Conservation (phyloP, 2,797 vertebrate species). For the Antennarius maculatus region DNA sequence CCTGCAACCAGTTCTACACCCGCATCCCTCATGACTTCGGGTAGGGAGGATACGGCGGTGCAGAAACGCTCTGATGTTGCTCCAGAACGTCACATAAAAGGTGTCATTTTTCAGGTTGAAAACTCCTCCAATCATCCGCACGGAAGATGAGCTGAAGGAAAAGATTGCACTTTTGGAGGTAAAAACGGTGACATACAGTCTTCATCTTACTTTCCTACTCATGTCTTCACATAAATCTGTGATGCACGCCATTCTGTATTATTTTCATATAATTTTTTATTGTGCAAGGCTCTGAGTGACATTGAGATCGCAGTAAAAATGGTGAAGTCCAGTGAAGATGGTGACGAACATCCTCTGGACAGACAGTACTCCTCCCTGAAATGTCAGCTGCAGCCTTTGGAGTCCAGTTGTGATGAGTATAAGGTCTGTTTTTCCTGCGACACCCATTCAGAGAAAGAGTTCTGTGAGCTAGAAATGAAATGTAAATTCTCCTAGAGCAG, state of each 20-base stretch:
- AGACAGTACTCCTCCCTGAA: conserved; percentile 83
- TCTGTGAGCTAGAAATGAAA: no score
- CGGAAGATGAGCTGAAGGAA: conserved; percentile 84
- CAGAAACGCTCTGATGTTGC: not conserved
- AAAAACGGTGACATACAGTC: conserved; percentile 35
- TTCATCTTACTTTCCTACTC: no score
- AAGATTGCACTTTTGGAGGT: conserved; percentile 90
- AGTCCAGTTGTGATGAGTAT: conserved; percentile 77
- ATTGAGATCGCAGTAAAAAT: conserved; percentile 90
- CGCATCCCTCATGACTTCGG: conserved; percentile 94
- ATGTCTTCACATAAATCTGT: not conserved
- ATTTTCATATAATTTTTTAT: not conserved
- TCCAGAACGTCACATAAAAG: not conserved
- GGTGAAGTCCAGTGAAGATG: conserved; percentile 75
- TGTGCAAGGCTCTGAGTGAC: conserved; percentile 85
- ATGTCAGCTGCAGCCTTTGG: conserved; percentile 82
- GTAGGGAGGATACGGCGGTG: conserved; percentile 58
- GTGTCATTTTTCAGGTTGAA: conserved; percentile 71
- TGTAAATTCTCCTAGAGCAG: no score
- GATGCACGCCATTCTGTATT: not conserved
- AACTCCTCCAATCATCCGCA: conserved; percentile 83
- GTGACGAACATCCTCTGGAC: conserved; percentile 87
- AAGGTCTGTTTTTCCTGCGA: conserved; percentile 69
- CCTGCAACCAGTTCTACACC: conserved; percentile 94
- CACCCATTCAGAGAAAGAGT: not conserved